Conservation (phyloP, 2,888 invertebrate genomes). For the Druceiella hillmani region DNA sequence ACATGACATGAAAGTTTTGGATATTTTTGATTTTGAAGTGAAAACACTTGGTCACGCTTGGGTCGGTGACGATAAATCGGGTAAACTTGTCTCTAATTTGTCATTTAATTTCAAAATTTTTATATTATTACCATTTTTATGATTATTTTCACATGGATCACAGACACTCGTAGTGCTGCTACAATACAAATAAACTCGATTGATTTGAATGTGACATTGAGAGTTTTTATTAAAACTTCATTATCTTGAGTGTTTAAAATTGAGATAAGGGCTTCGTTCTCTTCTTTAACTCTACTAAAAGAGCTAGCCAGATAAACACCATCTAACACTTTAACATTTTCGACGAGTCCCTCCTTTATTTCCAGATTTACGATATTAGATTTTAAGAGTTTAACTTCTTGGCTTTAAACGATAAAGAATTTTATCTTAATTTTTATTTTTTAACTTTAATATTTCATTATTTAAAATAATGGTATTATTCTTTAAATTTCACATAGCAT, state of each 20-base stretch:
- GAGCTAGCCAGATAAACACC: slow-evolving; percentile 19
- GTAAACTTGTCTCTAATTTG: no score
- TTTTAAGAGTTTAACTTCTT: slow-evolving; percentile 16
- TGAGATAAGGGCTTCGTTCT: slow-evolving; percentile 15
- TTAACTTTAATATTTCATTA: background rate
- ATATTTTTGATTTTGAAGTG: no score
- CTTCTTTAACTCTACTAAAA: slow-evolving; percentile 15
- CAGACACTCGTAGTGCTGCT: no score
- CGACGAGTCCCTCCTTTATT: slow-evolving; percentile 18
- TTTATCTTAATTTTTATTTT: background rate
- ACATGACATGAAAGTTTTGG: no score
- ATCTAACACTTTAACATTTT: slow-evolving; percentile 13
- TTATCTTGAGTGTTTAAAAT: slow-evolving; percentile 17
- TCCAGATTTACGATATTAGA: slow-evolving; percentile 18
- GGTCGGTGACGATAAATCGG: no score
- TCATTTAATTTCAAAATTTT: no score
- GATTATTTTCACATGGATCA: no score
- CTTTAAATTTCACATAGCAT: background rate
- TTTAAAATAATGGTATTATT: background rate
- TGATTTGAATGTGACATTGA: slow-evolving; percentile 16
- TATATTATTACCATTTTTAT: no score
- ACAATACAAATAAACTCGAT: slow-evolving; percentile 2
- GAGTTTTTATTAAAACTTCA: slow-evolving; percentile 15
- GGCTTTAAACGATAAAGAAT: slow-evolving; percentile 10
- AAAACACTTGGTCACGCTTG: no score